Conservation (phyloP, 2,797 vertebrate genomes). For the Molossus molossus region DNA sequence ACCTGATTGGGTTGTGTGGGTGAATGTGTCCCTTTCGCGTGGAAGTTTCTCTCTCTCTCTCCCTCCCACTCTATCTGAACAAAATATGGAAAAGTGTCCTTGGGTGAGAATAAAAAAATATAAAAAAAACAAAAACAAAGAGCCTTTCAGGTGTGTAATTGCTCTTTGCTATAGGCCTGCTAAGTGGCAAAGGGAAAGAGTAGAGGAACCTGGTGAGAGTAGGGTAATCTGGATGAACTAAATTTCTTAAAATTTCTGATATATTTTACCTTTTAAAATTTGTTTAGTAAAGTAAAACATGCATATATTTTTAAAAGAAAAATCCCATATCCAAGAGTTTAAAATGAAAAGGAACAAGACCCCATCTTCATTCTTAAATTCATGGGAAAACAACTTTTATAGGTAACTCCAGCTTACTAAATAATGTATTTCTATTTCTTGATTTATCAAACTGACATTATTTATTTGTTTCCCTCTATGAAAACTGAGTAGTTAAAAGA, state of each 20-base stretch:
- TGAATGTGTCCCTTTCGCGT: no score
- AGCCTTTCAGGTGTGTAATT: conserved; percentile 64
- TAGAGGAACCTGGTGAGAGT: not conserved
- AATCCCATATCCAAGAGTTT: conserved; percentile 22
- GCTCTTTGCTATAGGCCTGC: conserved; percentile 30
- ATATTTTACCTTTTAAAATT: conserved; percentile 47
- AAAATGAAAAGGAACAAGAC: conserved; percentile 23
- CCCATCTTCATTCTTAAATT: not conserved
- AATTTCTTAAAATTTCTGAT: conserved; percentile 25
- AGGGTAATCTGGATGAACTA: conserved; percentile 34
- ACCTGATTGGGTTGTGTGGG: no score
- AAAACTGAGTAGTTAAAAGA: conserved; percentile 30
- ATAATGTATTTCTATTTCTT: conserved; percentile 61
- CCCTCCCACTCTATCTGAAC: no score
- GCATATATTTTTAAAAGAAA: not conserved
- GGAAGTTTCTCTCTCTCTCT: no score
- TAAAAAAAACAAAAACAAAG: not conserved
- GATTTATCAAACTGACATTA: conserved; percentile 19
- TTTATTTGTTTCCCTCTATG: not conserved
- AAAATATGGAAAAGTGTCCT: no score
- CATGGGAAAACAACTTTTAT: conserved; percentile 9
- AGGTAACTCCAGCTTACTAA: conserved; percentile 17
- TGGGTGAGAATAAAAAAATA: no score
- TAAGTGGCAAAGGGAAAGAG: not conserved
- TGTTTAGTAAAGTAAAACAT: conserved; percentile 71